Evolutionary conservation across 2,113 vertebrate species (phyloP).

Genomic region (Merops nubicus): DNA sequence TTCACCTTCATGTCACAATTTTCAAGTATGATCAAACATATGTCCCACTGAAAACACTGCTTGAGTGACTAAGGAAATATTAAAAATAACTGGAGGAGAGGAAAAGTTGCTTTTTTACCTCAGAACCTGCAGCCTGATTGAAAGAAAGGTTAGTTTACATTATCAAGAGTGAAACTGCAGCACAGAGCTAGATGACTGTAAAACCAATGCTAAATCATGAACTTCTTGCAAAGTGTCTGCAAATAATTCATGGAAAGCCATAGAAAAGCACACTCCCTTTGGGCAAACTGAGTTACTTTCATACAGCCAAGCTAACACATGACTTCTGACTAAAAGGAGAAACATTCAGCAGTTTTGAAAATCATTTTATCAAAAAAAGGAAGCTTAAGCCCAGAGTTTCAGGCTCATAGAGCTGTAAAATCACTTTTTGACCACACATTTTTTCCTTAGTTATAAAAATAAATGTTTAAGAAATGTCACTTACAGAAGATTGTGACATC

Average conservation of each 20-base stretch:
- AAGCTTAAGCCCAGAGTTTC: neutral
- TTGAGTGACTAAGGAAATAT: neutral
- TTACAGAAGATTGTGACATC: conserved; percentile 91
- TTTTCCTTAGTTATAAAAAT: neutral
- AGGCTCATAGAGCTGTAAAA: neutral
- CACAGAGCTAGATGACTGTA: neutral
- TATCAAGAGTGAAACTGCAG: neutral
- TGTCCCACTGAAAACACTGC: neutral
- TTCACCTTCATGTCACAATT: neutral
- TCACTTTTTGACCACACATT: neutral
- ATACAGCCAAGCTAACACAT: neutral
- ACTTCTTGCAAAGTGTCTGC: neutral
- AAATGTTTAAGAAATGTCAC: neutral
- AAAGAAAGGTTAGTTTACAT: neutral
- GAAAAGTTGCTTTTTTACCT: neutral
- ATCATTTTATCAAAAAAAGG: neutral
- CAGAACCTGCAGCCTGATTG: neutral
- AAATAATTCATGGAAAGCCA: neutral
- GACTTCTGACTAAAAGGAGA: neutral
- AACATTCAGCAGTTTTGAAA: neutral
- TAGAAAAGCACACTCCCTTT: neutral
- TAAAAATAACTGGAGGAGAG: neutral
- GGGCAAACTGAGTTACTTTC: neutral
- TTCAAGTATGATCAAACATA: neutral
- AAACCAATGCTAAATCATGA: neutral